Base-by-base conservation (phyloP, 2,113 vertebrate genomes). In the Pteropus alecto region DNA sequence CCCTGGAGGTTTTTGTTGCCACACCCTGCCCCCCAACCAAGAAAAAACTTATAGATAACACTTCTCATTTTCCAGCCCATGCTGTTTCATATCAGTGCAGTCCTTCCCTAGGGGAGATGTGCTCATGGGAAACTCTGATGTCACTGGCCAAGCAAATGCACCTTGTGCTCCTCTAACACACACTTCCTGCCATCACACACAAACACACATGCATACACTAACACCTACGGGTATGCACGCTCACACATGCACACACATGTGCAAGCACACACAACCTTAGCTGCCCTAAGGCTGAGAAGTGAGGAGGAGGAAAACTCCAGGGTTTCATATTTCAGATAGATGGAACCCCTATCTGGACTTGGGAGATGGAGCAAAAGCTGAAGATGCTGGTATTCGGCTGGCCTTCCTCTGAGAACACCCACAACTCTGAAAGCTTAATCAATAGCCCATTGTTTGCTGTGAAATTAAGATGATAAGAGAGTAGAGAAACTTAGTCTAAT, bases 401-500 rank as follows among this genome's bases (percentile, higher is more conserved):
- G 74, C 68, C 97, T 95, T 94, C 83, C 96, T 93, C 74, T 10
- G 88, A 89, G 96, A 93, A 97, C 96, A 93, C 93, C 96, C 95
- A 92, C 93, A 56, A 83, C 46, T 97, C 92, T 56, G 79, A 87
- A 93, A 48, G 58, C 79, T 92, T 30, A 43, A 21, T 98, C 96
- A 97, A 96, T 95, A 89, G 96, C 43, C 79, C 92, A 94, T 96
- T 97, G 96, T 97, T 94, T 85, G 70, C 89, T 61, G 26, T 71
- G 96, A 95, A 97, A 82, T 82, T 67, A 93, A 96, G 95, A 97
- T 35, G 97, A 95, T 96, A 96, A 96, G 94, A 86, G 81, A 73
- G 24, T 26, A 58, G 54, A 93, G 94, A 81, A 97, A 92, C 78
- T 87, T 48, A 10, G 90, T 71, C 83, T 93, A 87, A 96, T 90